Evolutionary conservation across 2,113 vertebrate species (phyloP), one percentile per base, ranked within the genome.

Genomic region (Poeciliopsis occidentalis): DNA sequence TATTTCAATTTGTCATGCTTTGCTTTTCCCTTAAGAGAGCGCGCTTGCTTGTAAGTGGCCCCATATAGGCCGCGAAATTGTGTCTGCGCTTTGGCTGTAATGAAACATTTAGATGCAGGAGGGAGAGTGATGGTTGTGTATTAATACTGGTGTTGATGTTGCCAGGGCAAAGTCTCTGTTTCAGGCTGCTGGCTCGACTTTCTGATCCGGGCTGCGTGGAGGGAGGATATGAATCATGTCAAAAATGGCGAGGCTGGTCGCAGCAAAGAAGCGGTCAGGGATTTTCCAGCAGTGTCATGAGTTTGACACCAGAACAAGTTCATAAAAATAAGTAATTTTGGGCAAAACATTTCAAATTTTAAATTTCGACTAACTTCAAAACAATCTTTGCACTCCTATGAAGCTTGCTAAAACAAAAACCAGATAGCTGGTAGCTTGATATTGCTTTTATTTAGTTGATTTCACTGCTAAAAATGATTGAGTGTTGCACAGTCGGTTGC

Each of bases 1-100:
- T 95, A 91, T 93, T 96, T 94, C 95, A 93, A 95, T 95, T 95
- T 94, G 92, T 92, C 92, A 92, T 84, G 92, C 93, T 92, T 94
- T 95, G 92, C 89, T 94, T 89, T 2, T 84, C 88, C 87, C 91
- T 90, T 88, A 89, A 88, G 89, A 93, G 91, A 90, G 87, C 82
- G 74, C 54, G 85, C 89, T 86, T 81, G 82, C 84, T 88, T 82
- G 86, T 85, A 87, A 90, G 86, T 73, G 79, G 86, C 84, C 79
- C 82, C 87, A 91, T 92, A 92, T 90, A 89, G 91, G 90, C 87
- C 78, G 69, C 87, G 87, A 92, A 93, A 94, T 92, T 92, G 93
- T 93, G 91, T 92, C 92, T 89, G 87, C 73, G 85, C 87, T 82
- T 78, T 4, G 80, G 78, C 90, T 89, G 91, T 93, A 94, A 94